Evolutionary conservation across 2,888 invertebrate species (phyloP).

Genomic region (Malthinus flaveolus): DNA sequence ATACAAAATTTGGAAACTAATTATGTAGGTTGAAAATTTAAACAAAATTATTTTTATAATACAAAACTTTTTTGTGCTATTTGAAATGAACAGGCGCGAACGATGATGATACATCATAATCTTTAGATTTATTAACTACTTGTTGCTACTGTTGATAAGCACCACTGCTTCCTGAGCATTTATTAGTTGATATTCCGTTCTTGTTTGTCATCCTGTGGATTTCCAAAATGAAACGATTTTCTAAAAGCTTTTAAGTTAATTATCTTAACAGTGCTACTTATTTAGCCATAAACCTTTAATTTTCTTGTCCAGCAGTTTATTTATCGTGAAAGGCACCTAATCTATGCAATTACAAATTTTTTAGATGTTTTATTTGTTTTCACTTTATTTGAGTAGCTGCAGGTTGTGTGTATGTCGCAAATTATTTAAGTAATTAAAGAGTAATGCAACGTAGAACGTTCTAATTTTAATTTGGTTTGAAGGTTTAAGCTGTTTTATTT

Average conservation of each 20-base stretch:
- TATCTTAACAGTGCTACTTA: not conserved
- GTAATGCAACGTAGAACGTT: too few species aligned
- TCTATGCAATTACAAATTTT: too few species aligned
- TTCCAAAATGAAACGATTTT: conserved; percentile 4
- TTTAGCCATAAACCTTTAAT: not conserved
- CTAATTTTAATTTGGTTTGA: too few species aligned
- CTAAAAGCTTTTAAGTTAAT: conserved; percentile 8
- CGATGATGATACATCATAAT: conserved; percentile 40
- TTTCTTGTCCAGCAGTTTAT: not conserved
- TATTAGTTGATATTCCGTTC: conserved; percentile 27
- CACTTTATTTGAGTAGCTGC: too few species aligned
- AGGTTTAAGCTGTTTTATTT: too few species aligned
- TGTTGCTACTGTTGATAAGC: conserved; percentile 51
- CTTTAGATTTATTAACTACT: conserved; percentile 52
- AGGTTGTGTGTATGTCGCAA: too few species aligned
- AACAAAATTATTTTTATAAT: not conserved
- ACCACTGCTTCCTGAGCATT: conserved; percentile 39
- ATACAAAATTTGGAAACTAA: too few species aligned
- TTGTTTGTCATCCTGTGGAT: conserved; percentile 12
- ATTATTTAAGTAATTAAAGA: too few species aligned
- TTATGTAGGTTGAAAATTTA: too few species aligned
- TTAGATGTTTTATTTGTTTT: too few species aligned
- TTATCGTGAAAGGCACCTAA: too few species aligned
- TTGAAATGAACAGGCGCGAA: conserved; percentile 33
- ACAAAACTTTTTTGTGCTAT: not conserved